phyloP scores from a whole-genome alignment of 2,888 invertebrate genomes.

The Melitaea athalia region DNA sequence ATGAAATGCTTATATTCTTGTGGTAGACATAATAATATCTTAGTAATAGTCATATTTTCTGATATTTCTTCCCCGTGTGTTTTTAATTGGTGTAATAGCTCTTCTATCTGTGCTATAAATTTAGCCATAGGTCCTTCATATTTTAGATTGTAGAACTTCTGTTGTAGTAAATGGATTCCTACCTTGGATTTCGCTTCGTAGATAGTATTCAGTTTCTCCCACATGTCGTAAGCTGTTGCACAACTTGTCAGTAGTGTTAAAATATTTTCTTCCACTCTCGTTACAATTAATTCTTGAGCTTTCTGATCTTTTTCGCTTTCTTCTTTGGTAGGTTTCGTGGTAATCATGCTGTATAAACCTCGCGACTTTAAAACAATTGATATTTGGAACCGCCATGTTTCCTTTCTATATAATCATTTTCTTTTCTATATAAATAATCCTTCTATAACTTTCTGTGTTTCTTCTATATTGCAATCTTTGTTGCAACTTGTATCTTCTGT shows the following conservation, averaged over 20 bases:
- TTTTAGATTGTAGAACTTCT: conserved; percentile 39
- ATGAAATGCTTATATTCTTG: conserved; percentile 29
- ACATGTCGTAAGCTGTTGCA: conserved; percentile 39
- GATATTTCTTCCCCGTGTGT: conserved; percentile 39
- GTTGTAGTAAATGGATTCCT: conserved; percentile 47
- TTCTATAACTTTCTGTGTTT: too few relatives aligned
- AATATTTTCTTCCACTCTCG: conserved; percentile 37
- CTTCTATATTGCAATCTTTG: not conserved
- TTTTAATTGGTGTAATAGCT: conserved; percentile 28
- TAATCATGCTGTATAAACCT: not conserved
- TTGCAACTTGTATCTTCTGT: not conserved
- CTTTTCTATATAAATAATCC: not conserved
- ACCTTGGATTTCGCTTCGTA: conserved; percentile 50
- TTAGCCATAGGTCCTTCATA: not conserved
- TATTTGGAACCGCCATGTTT: not conserved
- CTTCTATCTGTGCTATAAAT: not conserved
- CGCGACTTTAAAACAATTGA: not conserved
- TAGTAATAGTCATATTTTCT: conserved; percentile 43
- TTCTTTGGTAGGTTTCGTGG: not conserved
- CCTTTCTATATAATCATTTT: too few relatives aligned
- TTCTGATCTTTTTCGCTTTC: conserved; percentile 12
- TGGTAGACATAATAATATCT: conserved; percentile 45
- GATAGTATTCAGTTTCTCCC: conserved; percentile 39
- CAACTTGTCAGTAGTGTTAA: conserved; percentile 39
- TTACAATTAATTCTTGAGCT: conserved; percentile 40